Base-by-base conservation (phyloP, 2,797 vertebrate genomes). In the Diplodus puntazzo region DNA sequence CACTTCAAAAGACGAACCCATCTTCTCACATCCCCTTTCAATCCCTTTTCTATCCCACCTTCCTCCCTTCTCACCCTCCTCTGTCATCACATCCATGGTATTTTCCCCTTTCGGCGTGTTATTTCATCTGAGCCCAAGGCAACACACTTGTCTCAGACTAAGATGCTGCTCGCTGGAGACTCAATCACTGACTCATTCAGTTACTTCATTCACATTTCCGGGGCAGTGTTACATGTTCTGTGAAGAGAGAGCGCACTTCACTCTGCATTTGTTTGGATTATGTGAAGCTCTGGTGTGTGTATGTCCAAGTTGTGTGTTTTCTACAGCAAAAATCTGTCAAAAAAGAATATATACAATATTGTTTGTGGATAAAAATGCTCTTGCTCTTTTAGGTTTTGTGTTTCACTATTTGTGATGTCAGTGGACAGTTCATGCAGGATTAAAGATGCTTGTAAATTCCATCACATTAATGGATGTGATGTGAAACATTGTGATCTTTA, bases 111-210 rank as follows among this genome's bases (percentile, higher is more conserved):
- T 82, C 70, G 77, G 8, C 27, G 11, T 58, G 54, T 77, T 20
- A 78, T 74, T 82, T 80, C 27, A 49, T 61, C 53, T 1, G 39
- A 80, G 73, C 58, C 43, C 42, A 45, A 65, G 61, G 45, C 16
- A 1, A 82, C 68, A 78, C 68, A 64, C 58, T 86, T 17, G 62
- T 73, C 77, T 77, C 58, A 34, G 70, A 69, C 42, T 13, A 17
- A 84, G 74, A 79, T 48, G 63, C 63, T 71, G 75, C 75, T 74
- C 71, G 60, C 20, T 57, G 75, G 72, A 90, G 87, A 90, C 69
- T 91, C 80, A 87, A 39, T 43, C 58, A 43, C 46, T 79, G 88
- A 89, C 70, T 87, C 81, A 87, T 78, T 83, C 73, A 74, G 57
- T 54, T 50, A 52, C 69, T 80, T 81, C 42, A 59, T 79, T 83